A percentile compares a stretch with the other conserved stretches of the same genome.
phyloP scores from a whole-genome alignment of 2,888 invertebrate genomes.

The Drosophila nr. perissopoda region DNA sequence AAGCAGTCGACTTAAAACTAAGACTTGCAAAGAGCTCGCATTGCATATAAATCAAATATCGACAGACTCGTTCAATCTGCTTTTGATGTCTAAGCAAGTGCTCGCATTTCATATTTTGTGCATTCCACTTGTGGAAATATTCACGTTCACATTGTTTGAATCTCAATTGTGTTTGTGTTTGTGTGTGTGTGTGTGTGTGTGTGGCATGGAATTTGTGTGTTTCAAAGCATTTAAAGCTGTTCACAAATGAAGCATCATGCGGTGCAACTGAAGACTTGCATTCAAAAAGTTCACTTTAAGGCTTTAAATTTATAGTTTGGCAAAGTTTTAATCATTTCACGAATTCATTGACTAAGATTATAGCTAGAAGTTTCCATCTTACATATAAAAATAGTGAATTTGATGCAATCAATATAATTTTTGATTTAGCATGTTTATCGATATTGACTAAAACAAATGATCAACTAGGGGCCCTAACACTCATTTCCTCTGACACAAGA shows the following conservation, averaged over 20 bases:
- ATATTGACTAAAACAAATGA: neutral
- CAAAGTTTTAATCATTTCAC: no score
- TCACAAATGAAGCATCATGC: neutral
- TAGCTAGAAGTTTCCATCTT: neutral
- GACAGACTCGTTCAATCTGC: conserved; percentile 7
- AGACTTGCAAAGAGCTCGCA: conserved; percentile 9
- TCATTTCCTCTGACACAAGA: neutral
- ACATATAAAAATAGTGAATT: neutral
- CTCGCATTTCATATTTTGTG: conserved; percentile 19
- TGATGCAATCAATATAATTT: neutral
- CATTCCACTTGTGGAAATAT: conserved; percentile 2
- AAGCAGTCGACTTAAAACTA: conserved; percentile 41
- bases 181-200: neutral
- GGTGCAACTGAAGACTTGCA: neutral
- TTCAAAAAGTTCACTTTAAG: neutral
- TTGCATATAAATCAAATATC: conserved; percentile 33
- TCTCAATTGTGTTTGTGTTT: neutral
- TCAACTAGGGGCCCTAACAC: neutral
- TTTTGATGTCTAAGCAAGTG: neutral
- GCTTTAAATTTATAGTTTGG: neutral
- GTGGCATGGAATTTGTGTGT: neutral
- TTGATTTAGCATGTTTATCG: neutral
- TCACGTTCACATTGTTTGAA: neutral
- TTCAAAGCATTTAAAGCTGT: neutral
- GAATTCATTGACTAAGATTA: neutral